A percentile compares a stretch with the other conserved stretches of the same genome.
phyloP scores from a whole-genome alignment of 2,888 invertebrate species.

The Eupithecia vulgata region DNA sequence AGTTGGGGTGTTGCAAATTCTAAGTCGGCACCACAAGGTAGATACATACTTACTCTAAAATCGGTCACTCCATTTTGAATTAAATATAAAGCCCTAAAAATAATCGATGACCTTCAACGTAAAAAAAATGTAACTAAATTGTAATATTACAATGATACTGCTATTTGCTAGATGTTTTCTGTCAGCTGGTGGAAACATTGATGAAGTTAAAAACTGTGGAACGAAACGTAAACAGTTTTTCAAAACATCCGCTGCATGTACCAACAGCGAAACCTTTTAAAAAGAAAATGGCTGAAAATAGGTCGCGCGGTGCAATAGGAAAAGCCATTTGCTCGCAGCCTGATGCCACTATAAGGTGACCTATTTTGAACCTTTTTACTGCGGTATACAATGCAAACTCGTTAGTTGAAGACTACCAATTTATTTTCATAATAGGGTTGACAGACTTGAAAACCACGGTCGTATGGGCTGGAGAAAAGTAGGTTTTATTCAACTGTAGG shows the following conservation, averaged over 20 bases:
- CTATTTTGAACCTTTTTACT: constrained; percentile 59
- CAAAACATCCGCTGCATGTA: constrained; percentile 23
- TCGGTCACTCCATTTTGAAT: not conserved
- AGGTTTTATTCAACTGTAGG: not conserved
- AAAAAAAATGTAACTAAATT: not conserved
- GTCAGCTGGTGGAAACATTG: not conserved
- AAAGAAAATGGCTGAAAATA: constrained; percentile 50
- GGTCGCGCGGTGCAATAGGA: constrained; percentile 48
- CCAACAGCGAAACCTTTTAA: constrained; percentile 21
- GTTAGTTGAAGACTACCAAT: constrained; percentile 51
- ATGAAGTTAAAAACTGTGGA: not conserved
- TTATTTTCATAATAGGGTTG: constrained; percentile 25
- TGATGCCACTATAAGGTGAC: constrained; percentile 51
- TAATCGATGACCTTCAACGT: not conserved
- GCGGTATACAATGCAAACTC: constrained; percentile 58
- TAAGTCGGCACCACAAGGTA: too few species aligned
- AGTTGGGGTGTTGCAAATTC: too few species aligned
- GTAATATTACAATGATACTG: not conserved
- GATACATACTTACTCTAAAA: not conserved
- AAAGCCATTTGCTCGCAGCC: constrained; percentile 48
- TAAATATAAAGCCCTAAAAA: not conserved
- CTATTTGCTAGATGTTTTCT: not conserved
- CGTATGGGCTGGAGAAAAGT: not conserved
- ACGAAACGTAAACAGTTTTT: not conserved
- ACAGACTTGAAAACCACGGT: not conserved